A percentile compares a stretch with the other conserved stretches of the same genome.
These are phyloP conservation scores for Drosophila phalerata DNA, from an alignment of 2,888 invertebrate species.

Conservation along the genomic window DNA sequence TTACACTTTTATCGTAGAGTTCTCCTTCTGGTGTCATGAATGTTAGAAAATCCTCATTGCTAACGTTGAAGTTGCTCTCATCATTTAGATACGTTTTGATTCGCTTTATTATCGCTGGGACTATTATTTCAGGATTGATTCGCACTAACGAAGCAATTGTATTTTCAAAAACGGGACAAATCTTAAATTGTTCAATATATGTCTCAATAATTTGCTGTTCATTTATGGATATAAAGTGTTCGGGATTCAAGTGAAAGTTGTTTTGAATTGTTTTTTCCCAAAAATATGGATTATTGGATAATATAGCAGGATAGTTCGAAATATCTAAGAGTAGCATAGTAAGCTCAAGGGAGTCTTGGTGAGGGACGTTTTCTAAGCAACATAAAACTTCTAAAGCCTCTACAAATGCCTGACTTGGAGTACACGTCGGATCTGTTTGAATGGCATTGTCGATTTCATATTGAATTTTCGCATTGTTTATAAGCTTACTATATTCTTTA, in stretches of 20 bases:
- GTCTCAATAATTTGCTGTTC: conserved; percentile 87
- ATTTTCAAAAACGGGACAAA: conserved; percentile 88
- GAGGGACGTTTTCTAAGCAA: conserved; percentile 69
- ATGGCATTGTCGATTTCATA: conserved; percentile 68
- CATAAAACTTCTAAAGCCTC: conserved; percentile 81
- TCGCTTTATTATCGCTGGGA: conserved; percentile 88
- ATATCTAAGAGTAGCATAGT: conserved; percentile 90
- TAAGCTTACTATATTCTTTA: conserved; percentile 88
- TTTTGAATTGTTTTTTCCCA: conserved; percentile 89
- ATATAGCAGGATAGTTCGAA: conserved; percentile 91
- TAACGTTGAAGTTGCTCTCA: conserved; percentile 89
- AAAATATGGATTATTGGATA: conserved; percentile 87
- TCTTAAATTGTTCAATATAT: conserved; percentile 88
- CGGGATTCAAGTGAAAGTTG: conserved; percentile 80
- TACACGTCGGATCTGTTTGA: conserved; percentile 64
- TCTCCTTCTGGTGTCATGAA: conserved; percentile 95
- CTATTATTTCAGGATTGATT: conserved; percentile 88
- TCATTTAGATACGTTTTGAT: conserved; percentile 88
- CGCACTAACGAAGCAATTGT: conserved; percentile 90
- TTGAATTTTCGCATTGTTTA: conserved; percentile 88
- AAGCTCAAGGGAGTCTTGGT: conserved; percentile 87
- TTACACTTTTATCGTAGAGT: conserved; percentile 94
- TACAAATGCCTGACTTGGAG: conserved; percentile 77
- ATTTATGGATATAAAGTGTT: conserved; percentile 88
- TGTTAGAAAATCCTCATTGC: conserved; percentile 92